Base-by-base conservation (phyloP, 2,888 invertebrate genomes). In the Cryptus viduatorius region DNA sequence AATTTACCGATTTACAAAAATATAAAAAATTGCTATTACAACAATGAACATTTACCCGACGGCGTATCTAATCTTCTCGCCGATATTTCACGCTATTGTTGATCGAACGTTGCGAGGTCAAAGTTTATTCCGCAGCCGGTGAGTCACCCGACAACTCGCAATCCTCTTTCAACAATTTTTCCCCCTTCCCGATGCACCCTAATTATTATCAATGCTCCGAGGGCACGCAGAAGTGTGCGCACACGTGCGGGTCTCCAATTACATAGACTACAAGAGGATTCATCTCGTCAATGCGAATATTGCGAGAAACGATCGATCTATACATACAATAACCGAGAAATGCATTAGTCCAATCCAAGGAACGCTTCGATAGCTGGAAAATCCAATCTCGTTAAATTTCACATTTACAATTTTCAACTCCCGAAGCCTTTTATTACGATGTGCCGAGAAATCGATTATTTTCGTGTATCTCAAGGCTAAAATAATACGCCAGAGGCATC, bases 51-150 rank as follows among this genome's bases (percentile, higher is more conserved):
- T 44, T 48, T 79, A 61, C 42, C 46, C 61, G 46, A 61, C 46
- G 42, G 46, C 44, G 53, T 42, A n/a, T 37, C 73, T 67, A 78
- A 68, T 82, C 72, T 68, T 42, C 42, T 65, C 16, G 73, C 46
- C 37, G 53, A 75, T 79, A 78, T 61, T 59, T 46, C 50, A 48
- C 31, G 19, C 48, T 73, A 75, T 71, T 79, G 69, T 75, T 79
- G 69, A 83, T 42, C 19, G 79, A 83, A 83, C 79, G 73, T 56
- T 37, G 69, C 69, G 75, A 69, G 79, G 65, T 68, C 83, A 83
- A 83, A 83, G 83, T 83, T 79, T 75, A 83, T 61, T 78, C 50
- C 67, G 67, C 78, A 73, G 61, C 78, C 78, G 73, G 61, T 78
- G 73, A 68, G 73, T 78, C 78, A 82, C 68, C 68, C 72, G 73